Conservation (phyloP, 92 coral and sea anemone species). For the Siderastrea radians region DNA sequence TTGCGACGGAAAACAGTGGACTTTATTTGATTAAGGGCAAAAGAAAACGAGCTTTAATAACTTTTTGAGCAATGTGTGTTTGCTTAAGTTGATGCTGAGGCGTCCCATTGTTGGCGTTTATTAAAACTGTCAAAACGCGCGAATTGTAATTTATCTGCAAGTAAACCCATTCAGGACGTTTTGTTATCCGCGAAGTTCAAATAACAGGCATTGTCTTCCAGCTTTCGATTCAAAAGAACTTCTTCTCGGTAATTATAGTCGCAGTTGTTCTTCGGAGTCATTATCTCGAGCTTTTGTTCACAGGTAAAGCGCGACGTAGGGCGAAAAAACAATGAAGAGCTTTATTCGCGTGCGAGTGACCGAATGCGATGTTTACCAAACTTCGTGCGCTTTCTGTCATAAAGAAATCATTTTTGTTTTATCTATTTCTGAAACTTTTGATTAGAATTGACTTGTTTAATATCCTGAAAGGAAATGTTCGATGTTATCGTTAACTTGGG, state of each 20-base stretch:
- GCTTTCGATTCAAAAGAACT: conserved; percentile 28
- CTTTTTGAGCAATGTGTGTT: conserved; percentile 65
- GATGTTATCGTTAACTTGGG: conserved; percentile 15
- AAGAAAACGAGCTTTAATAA: conserved; percentile 62
- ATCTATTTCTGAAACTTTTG: conserved; percentile 14
- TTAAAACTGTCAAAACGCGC: conserved; percentile 50
- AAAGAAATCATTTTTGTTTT: conserved; percentile 18
- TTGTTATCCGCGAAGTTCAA: conserved; percentile 35
- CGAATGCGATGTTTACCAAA: conserved; percentile 30
- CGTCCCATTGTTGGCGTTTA: conserved; percentile 31
- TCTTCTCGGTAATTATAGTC: conserved; percentile 25
- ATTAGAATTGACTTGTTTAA: conserved; percentile 31
- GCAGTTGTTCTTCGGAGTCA: conserved; percentile 42
- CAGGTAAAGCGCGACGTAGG: conserved; percentile 12
- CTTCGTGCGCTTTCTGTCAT: conserved; percentile 20
- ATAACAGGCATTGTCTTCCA: conserved; percentile 29
- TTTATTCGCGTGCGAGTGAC: conserved; percentile 14
- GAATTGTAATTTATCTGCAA: conserved; percentile 48
- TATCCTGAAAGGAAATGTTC: conserved; percentile 18
- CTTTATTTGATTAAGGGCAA: conserved; percentile 37
- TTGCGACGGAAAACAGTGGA: conserved; percentile 34
- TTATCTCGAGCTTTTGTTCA: conserved; percentile 30
- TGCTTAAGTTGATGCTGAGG: conserved; percentile 35
- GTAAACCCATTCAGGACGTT: conserved; percentile 32
- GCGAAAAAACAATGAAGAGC: background rate